Evolutionary conservation across 2,797 vertebrate genomes (phyloP).

Genomic region (Amblyopsis hoosieri): DNA sequence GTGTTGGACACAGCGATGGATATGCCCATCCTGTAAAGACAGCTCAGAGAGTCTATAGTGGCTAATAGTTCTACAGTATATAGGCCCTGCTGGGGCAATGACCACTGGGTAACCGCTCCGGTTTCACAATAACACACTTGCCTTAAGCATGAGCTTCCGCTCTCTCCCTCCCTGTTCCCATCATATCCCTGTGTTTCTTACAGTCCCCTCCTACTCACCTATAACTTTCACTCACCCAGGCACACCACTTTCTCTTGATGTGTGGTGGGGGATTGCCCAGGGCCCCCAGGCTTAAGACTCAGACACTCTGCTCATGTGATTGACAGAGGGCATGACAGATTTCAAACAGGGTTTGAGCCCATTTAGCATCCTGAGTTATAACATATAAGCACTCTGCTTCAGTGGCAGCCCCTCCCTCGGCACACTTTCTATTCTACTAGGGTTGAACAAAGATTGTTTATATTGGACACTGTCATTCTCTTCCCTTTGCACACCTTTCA

Average conservation of each 20-base stretch:
- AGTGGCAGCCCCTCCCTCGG: conserved; percentile 35
- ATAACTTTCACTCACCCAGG: too few relatives aligned
- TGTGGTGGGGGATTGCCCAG: too few relatives aligned
- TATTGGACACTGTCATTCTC: conserved; percentile 48
- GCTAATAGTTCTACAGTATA: too few relatives aligned
- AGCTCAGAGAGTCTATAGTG: too few relatives aligned
- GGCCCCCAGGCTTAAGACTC: conserved; percentile 5
- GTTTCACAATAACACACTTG: conserved; percentile 69
- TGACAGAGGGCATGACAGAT: conserved; percentile 29
- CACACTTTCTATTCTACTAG: conserved; percentile 47
- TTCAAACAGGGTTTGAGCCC: conserved; percentile 15
- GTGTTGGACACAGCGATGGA: too few relatives aligned
- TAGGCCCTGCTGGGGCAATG: conserved; percentile 25
- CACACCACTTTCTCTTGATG: conserved; percentile 22
- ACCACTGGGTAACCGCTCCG: conserved; percentile 58
- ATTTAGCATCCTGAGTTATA: conserved; percentile 41
- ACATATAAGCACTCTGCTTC: conserved; percentile 16
- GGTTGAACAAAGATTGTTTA: conserved; percentile 57
- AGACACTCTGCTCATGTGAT: conserved; percentile 39
- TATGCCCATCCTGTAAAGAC: too few relatives aligned
- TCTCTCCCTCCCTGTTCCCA: conserved; percentile 30
- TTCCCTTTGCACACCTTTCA: conserved; percentile 44
- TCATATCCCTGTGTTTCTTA: conserved; percentile 24
- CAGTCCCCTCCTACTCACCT: not conserved
- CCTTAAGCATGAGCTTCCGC: conserved; percentile 50